Evolutionary conservation across 1,140 invertebrate genomes (phyloP).

Genomic region (Gyrodactylus bullatarudis): DNA sequence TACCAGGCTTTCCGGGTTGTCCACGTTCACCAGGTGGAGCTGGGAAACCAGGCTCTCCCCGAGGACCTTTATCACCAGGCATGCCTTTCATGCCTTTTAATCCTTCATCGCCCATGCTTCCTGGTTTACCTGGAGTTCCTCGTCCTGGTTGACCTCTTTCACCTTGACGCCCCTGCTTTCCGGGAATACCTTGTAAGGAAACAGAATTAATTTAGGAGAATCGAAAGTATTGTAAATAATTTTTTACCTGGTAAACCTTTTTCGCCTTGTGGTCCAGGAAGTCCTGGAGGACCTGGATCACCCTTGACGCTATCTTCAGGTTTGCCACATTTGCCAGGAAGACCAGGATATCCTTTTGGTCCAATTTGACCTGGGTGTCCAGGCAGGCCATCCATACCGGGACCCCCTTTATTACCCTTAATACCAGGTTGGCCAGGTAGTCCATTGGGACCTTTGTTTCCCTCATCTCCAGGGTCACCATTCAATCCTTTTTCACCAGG

Average conservation of each 20-base stretch:
- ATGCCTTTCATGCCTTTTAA: not conserved
- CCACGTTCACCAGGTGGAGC: not conserved
- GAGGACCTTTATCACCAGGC: not conserved
- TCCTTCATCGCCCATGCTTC: not conserved
- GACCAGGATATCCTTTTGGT: not conserved
- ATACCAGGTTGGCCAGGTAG: not conserved
- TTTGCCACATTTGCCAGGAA: not conserved
- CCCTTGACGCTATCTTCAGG: not conserved
- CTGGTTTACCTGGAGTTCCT: not conserved
- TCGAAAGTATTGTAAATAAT: not conserved
- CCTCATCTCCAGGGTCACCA: not conserved
- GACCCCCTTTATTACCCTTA: not conserved
- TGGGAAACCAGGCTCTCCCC: not conserved
- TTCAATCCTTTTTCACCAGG: not conserved
- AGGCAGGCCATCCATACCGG: not conserved
- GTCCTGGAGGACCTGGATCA: not conserved
- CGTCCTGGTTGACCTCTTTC: not conserved
- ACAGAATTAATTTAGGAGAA: not conserved
- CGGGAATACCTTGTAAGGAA: not conserved
- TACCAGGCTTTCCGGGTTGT: not conserved
- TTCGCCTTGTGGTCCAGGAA: not conserved
- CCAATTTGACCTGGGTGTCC: not conserved
- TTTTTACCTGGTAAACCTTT: not conserved
- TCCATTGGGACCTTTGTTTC: not conserved
- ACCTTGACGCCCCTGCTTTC: not conserved